These are phyloP conservation scores for Amblyopsis rosae DNA, from an alignment of 2,113 vertebrate genomes.

Conservation along the genomic window DNA sequence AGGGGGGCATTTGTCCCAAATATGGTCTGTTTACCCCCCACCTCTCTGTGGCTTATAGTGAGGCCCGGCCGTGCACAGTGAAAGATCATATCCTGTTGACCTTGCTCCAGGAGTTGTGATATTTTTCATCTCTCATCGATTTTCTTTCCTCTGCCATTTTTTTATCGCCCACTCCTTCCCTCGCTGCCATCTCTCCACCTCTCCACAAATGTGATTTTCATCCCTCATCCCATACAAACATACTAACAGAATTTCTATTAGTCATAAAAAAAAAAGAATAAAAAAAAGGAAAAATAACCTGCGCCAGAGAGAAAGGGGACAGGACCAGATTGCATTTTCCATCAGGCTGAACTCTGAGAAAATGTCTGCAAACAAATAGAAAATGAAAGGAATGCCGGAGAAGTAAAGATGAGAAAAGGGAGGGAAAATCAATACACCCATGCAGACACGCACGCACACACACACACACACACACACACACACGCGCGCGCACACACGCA, in stretches of 20 bases:
- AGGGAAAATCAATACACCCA: conserved; percentile 55
- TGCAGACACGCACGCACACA: conserved; percentile 1
- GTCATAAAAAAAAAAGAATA: conserved; percentile 34
- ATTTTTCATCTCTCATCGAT: conserved; percentile 80
- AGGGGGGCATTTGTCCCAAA: too few species aligned
- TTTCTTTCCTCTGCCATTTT: conserved; percentile 68
- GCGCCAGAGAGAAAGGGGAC: conserved; percentile 41
- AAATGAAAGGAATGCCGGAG: conserved; percentile 52
- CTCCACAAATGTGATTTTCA: conserved; percentile 72
- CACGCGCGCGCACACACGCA: conserved; percentile 5
- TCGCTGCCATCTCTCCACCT: conserved; percentile 57
- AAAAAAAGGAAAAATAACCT: background rate
- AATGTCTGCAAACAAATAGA: conserved; percentile 63
- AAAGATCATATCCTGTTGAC: conserved; percentile 81
- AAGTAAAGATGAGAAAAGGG: conserved; percentile 60
- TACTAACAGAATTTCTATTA: conserved; percentile 72
- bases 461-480: conserved; percentile 16
- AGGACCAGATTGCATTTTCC: conserved; percentile 69
- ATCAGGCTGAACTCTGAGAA: conserved; percentile 62
- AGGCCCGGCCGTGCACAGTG: conserved; percentile 66
- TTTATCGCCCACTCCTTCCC: conserved; percentile 49
- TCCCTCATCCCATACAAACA: conserved; percentile 71
- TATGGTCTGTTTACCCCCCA: background rate
- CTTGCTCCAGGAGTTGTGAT: conserved; percentile 78
- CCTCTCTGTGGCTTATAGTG: conserved; percentile 40